Conservation (phyloP, 2,113 vertebrate genomes). For the Oncorhynchus nerka region DNA sequence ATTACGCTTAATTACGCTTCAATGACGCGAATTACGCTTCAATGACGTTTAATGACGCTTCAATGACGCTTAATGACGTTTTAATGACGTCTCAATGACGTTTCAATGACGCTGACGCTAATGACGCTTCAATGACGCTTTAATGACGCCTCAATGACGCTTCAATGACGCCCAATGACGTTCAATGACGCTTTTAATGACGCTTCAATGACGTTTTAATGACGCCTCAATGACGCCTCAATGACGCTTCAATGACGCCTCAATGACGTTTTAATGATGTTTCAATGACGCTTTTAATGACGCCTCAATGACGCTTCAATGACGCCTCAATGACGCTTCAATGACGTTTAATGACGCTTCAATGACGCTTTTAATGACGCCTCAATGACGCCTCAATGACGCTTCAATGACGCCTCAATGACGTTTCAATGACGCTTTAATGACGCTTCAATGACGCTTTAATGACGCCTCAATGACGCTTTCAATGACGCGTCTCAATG, state of each 20-base stretch:
- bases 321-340: constrained; percentile 59
- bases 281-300: constrained; percentile 53
- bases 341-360: neutral
- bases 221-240: constrained; percentile 60
- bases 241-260: constrained; percentile 60
- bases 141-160: constrained; percentile 69
- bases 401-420: constrained; percentile 63
- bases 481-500: constrained; percentile 52
- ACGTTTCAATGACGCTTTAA: constrained; percentile 67
- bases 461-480: constrained; percentile 64
- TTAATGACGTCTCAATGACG: constrained; percentile 67
- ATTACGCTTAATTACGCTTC: neutral
- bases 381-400: too few species aligned
- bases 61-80: too few species aligned
- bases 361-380: constrained; percentile 69
- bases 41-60: too few species aligned
- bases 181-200: constrained; percentile 69
- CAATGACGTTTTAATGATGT: constrained; percentile 56
- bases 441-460: constrained; percentile 64
- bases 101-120: constrained; percentile 64
- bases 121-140: constrained; percentile 66
- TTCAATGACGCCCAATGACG: too few species aligned
- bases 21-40: too few species aligned
- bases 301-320: constrained; percentile 33
- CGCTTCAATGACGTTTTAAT: neutral